A percentile compares a stretch with the other conserved stretches of the same genome.
Evolutionary conservation across 2,797 vertebrate genomes (phyloP).

Genomic region (Pseudomugil gertrudae): DNA sequence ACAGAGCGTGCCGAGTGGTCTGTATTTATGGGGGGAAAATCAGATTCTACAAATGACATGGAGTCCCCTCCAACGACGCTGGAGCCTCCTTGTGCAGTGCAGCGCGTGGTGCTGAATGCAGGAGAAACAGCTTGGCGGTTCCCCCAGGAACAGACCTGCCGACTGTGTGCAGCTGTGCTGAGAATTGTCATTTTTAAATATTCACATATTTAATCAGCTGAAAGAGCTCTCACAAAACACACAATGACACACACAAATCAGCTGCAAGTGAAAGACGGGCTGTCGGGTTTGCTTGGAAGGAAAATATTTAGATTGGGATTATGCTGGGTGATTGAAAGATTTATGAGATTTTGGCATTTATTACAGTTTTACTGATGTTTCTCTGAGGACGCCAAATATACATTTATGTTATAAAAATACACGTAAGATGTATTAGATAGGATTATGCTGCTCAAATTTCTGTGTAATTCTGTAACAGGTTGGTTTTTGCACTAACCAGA

Average conservation of each 20-base stretch:
- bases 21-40: conserved; percentile 66
- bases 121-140: conserved; percentile 82
- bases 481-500: neutral
- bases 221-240: conserved; percentile 69
- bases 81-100: conserved; percentile 74
- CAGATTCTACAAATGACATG: conserved; percentile 73
- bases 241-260: conserved; percentile 29
- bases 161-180: conserved; percentile 81
- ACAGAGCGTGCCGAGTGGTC: conserved; percentile 65
- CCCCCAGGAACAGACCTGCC: conserved; percentile 79
- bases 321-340: conserved; percentile 33
- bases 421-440: neutral
- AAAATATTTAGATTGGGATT: conserved; percentile 48
- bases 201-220: conserved; percentile 86
- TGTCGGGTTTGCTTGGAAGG: conserved; percentile 31
- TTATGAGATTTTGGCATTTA: conserved; percentile 31
- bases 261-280: conserved; percentile 28
- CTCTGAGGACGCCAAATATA: conserved; percentile 20
- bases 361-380: conserved; percentile 39
- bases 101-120: conserved; percentile 73
- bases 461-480: conserved; percentile 21
- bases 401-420: neutral
- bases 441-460: conserved; percentile 8
- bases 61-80: conserved; percentile 69
- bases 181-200: conserved; percentile 85